A percentile compares a stretch with the other conserved stretches of the same genome.
These are phyloP conservation scores for Euplexia lucipara DNA, from an alignment of 2,888 invertebrate genomes.

Conservation along the genomic window DNA sequence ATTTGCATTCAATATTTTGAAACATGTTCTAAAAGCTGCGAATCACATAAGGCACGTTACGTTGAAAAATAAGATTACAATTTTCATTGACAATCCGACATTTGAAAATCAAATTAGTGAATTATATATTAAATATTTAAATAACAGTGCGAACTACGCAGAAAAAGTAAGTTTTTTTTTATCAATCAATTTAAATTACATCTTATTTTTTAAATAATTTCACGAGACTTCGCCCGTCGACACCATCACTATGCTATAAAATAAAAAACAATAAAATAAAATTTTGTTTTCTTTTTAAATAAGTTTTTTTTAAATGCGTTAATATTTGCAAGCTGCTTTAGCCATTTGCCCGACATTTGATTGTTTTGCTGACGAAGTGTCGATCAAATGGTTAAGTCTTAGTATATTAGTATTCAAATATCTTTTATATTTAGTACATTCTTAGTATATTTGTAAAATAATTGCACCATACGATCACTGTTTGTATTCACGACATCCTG, in stretches of 20 bases:
- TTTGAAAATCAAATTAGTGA: conserved; percentile 6
- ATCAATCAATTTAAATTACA: conserved; percentile 21
- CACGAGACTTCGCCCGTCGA: conserved; percentile 60
- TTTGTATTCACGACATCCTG: conserved; percentile 51
- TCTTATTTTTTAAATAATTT: conserved; percentile 48
- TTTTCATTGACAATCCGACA: conserved; percentile 39
- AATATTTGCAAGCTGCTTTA: conserved; percentile 47
- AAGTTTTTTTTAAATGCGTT: conserved; percentile 53
- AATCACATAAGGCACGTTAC: conserved; percentile 66
- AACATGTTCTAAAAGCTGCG: conserved; percentile 55
- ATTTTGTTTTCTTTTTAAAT: conserved; percentile 25
- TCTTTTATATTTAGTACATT: conserved; percentile 51
- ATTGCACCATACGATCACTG: conserved; percentile 75
- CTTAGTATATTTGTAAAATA: conserved; percentile 69
- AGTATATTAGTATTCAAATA: conserved; percentile 57
- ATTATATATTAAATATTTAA: conserved; percentile 7
- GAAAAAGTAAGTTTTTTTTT: conserved; percentile 19
- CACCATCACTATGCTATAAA: conserved; percentile 65
- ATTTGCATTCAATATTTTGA: conserved; percentile 42
- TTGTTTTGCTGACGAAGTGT: conserved; percentile 34
- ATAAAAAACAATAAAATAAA: conserved; percentile 49
- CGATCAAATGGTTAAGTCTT: conserved; percentile 40
- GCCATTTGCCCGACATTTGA: conserved; percentile 38
- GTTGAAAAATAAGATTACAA: conserved; percentile 27
- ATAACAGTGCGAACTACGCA: conserved; percentile 23